Conservation (phyloP, 2,888 invertebrate genomes). For the Ganaspis brasiliensis region DNA sequence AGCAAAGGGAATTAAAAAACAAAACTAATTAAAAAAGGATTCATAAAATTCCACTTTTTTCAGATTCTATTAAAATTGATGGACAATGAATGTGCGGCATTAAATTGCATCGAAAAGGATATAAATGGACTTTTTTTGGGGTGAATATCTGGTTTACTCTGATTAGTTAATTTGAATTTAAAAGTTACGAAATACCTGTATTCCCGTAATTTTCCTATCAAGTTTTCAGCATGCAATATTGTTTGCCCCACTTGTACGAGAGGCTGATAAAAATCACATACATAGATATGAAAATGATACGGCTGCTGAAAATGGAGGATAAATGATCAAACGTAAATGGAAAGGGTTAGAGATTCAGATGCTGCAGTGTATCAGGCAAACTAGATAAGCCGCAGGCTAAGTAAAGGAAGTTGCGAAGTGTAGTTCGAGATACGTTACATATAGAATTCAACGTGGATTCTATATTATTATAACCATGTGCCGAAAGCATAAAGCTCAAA, state of each 20-base stretch:
- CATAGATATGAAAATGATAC: not conserved
- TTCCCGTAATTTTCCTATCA: not conserved
- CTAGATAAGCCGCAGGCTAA: constrained; percentile 67
- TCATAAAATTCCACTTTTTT: too few relatives aligned
- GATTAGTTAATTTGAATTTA: not conserved
- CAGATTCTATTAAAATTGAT: too few relatives aligned
- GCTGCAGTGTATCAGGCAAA: constrained; percentile 57
- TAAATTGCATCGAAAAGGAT: not conserved
- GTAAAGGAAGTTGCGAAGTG: constrained; percentile 69
- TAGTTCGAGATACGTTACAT: constrained; percentile 67
- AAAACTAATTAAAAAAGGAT: too few relatives aligned
- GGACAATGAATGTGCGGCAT: too few relatives aligned
- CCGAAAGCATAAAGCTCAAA: constrained; percentile 54
- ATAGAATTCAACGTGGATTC: constrained; percentile 62
- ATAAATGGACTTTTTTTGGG: not conserved
- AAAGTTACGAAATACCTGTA: not conserved
- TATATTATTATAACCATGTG: constrained; percentile 68
- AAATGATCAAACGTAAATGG: not conserved
- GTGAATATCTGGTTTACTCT: constrained; percentile 1
- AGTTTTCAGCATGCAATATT: not conserved
- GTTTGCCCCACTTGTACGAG: not conserved
- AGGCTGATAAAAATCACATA: not conserved
- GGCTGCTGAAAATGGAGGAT: not conserved
- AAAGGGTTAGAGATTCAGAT: constrained; percentile 47
- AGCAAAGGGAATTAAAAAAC: too few relatives aligned